These are phyloP conservation scores for Calephelis nemesis DNA, from an alignment of 1,140 invertebrate species.

Conservation along the genomic window DNA sequence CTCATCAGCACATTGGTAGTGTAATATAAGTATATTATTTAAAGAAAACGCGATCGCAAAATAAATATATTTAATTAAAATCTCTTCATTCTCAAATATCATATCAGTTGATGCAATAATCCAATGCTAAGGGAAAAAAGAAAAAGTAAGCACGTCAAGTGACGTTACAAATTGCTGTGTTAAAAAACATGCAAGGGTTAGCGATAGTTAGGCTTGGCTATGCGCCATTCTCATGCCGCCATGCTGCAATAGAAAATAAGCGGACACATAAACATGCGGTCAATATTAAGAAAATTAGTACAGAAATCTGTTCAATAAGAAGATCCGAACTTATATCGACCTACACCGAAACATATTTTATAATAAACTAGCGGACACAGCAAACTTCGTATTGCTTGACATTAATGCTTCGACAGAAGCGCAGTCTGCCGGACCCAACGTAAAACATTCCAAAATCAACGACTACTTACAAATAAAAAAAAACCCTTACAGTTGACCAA, in stretches of 20 bases:
- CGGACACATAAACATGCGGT: conserved; percentile 44
- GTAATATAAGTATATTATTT: background rate
- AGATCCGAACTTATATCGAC: too few relatives aligned
- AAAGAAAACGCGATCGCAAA: too few relatives aligned
- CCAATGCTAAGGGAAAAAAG: background rate
- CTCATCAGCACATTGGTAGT: too few relatives aligned
- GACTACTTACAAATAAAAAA: too few relatives aligned
- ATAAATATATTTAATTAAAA: too few relatives aligned
- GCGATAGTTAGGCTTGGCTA: conserved; percentile 42
- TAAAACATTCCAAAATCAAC: too few relatives aligned
- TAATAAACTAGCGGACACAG: too few relatives aligned
- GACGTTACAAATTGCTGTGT: conserved; percentile 5
- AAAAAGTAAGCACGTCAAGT: background rate
- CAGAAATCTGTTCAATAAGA: background rate
- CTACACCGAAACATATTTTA: too few relatives aligned
- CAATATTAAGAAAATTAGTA: conserved; percentile 24
- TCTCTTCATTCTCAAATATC: background rate
- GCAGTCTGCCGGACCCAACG: too few relatives aligned
- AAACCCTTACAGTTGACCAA: too few relatives aligned
- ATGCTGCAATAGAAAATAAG: conserved; percentile 68
- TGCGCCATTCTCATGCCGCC: conserved; percentile 62
- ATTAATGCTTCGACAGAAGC: too few relatives aligned
- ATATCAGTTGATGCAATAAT: background rate
- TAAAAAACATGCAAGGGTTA: conserved; percentile 16
- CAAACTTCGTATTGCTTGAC: too few relatives aligned